Evolutionary conservation across 2,888 invertebrate genomes (phyloP).

Genomic region (Syrista parreyssii): DNA sequence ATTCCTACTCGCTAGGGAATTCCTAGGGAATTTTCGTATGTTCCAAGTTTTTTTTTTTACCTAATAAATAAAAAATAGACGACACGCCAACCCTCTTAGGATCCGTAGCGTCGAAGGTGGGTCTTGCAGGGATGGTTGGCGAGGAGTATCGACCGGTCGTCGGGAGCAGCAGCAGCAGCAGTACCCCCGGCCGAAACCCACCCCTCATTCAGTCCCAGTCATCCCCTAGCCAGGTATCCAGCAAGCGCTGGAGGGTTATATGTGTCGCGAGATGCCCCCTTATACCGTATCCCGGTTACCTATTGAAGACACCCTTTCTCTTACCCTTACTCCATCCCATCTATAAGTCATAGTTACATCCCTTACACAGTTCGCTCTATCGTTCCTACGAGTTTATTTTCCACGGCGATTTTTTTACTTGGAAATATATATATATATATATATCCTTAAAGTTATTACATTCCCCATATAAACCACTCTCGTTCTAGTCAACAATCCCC

Average conservation of each 20-base stretch:
- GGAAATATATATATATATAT: background rate
- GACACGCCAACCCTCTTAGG: background rate
- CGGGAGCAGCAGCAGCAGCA: background rate
- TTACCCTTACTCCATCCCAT: background rate
- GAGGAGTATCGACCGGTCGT: conserved; percentile 19
- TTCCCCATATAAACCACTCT: background rate
- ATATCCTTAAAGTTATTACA: background rate
- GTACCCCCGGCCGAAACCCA: conserved; percentile 13
- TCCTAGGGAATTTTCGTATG: background rate
- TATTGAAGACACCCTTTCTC: background rate
- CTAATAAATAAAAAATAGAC: background rate
- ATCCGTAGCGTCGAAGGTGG: conserved; percentile 7
- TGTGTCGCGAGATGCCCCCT: background rate
- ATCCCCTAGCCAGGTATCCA: background rate
- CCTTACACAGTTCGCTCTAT: background rate
- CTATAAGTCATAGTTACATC: too few relatives aligned
- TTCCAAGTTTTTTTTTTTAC: background rate
- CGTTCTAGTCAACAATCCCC: background rate
- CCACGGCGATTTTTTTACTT: background rate
- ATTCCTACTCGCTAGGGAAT: background rate
- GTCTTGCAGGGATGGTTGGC: conserved; percentile 10
- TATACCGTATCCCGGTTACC: background rate
- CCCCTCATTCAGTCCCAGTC: background rate
- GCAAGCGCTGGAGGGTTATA: background rate
- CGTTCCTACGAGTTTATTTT: background rate